Evolutionary conservation across 2,888 invertebrate species (phyloP), one percentile per base, ranked within the genome.

Genomic region (Pandemis heparana): DNA sequence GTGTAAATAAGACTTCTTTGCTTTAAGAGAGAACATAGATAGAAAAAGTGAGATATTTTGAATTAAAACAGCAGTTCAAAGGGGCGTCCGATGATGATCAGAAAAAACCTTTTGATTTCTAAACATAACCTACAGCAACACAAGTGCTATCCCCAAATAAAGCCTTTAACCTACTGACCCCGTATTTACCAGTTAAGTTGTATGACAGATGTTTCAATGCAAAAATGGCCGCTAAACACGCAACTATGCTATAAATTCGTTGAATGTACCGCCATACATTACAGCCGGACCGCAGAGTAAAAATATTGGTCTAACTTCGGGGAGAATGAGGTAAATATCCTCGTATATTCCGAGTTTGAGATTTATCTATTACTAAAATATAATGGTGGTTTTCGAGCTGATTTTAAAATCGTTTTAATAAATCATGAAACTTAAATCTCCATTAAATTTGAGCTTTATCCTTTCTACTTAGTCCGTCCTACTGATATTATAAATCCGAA

Each of bases 161-260:
- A 82, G 81, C 80, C 77, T 83, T 87, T 89, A 91, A 89, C 92
- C 92, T 78, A 92, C 81, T 92, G 85, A 91, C 91, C 91, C 51
- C 10, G 9, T 79, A 71, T 79, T 78, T 79, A 79, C 81, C 82
- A 84, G 85, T 83, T 83, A 85, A 83, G 83, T 78, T 81, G 72
- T 85, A 87, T 91, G 91, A 92, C 90, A 90, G 89, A 92, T 91
- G 89, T 87, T 87, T 85, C 82, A 85, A 85, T 82, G 86, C 85
- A 80, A 81, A 85, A 88, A 92, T 83, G 77, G 82, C 85, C 73
- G 72, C 76, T 76, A 75, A 82, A 82, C 91, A 89, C 89, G 90
- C 90, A 73, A 87, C 82, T 79, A 75, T 60, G 77, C 79, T 85
- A 87, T 88, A 87, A 90, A 89, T 89, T 84, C 78, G 77, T 79